A percentile compares a stretch with the other conserved stretches of the same genome.
These are phyloP conservation scores for Fistularia commersonii DNA, from an alignment of 2,797 vertebrate genomes.

Conservation along the genomic window DNA sequence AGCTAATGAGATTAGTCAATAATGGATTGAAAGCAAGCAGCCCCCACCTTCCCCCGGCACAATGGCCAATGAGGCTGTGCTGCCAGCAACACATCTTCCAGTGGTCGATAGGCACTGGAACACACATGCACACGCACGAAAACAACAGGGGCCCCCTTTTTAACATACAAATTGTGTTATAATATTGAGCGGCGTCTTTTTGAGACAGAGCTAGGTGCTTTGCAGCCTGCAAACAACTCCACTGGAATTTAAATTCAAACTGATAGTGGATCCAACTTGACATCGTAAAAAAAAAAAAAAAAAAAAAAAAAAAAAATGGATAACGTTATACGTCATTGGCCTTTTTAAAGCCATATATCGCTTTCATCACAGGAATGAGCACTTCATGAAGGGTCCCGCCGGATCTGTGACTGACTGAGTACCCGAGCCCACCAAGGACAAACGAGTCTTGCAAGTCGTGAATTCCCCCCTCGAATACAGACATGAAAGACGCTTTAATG, in stretches of 20 bases:
- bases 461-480: slow-evolving; percentile 50
- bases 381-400: slow-evolving; percentile 21
- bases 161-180: slow-evolving; percentile 70
- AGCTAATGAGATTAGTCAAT: slow-evolving; percentile 74
- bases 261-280: slow-evolving; percentile 40
- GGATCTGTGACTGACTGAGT: too few species aligned
- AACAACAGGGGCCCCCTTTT: slow-evolving; percentile 58
- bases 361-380: slow-evolving; percentile 48
- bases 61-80: slow-evolving; percentile 60
- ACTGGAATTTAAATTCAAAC: slow-evolving; percentile 57
- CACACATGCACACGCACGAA: slow-evolving; percentile 26
- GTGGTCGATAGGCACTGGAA: slow-evolving; percentile 46
- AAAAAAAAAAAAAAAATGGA: slow-evolving; percentile 37
- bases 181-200: slow-evolving; percentile 45
- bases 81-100: slow-evolving; percentile 62
- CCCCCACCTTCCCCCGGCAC: slow-evolving; percentile 26
- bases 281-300: slow-evolving; percentile 21
- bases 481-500: slow-evolving; percentile 50
- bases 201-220: slow-evolving; percentile 33
- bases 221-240: slow-evolving; percentile 35
- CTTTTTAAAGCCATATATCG: slow-evolving; percentile 30
- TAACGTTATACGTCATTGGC: slow-evolving; percentile 19
- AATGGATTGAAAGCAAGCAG: slow-evolving; percentile 71
- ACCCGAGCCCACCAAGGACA: slow-evolving; percentile 53
- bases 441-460: slow-evolving; percentile 51